A percentile compares a stretch with the other conserved stretches of the same genome.
phyloP scores from a whole-genome alignment of 1,140 invertebrate genomes.

The Asobara japonica region DNA sequence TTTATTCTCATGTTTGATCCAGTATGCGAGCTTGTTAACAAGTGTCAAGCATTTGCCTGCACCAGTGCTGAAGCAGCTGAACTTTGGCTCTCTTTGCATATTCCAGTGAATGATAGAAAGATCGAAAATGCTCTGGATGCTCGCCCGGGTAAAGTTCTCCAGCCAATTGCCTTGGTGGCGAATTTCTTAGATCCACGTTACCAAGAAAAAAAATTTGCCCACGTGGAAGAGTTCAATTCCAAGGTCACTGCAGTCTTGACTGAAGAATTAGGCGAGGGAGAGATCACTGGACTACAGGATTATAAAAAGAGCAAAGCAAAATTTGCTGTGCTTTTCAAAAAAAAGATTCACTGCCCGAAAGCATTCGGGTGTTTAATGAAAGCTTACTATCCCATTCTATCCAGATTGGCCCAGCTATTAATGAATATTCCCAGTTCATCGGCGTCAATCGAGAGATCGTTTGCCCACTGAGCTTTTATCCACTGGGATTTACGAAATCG shows the following conservation, averaged over 20 bases:
- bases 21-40: constrained; percentile 24
- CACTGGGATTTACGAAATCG: constrained; percentile 17
- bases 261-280: background rate
- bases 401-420: constrained; percentile 7
- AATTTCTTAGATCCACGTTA: constrained; percentile 29
- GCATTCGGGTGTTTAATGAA: background rate
- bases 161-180: constrained; percentile 16
- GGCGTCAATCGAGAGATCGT: constrained; percentile 16
- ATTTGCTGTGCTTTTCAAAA: background rate
- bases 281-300: background rate
- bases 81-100: constrained; percentile 20
- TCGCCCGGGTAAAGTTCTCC: constrained; percentile 21
- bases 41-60: constrained; percentile 18
- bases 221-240: background rate
- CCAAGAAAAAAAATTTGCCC: background rate
- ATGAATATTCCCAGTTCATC: constrained; percentile 18
- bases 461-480: constrained; percentile 21
- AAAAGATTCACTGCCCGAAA: background rate
- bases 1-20: constrained; percentile 26
- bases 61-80: constrained; percentile 22
- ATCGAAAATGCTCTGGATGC: background rate
- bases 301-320: background rate
- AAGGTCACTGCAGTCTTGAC: background rate
- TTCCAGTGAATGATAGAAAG: background rate
- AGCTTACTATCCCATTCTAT: background rate